Percentiles rank a stretch among this genome's conserved stretches.
These are phyloP conservation scores for Pogonomyrmex californicus DNA, from an alignment of 1,140 invertebrate genomes.

Conservation along the genomic window DNA sequence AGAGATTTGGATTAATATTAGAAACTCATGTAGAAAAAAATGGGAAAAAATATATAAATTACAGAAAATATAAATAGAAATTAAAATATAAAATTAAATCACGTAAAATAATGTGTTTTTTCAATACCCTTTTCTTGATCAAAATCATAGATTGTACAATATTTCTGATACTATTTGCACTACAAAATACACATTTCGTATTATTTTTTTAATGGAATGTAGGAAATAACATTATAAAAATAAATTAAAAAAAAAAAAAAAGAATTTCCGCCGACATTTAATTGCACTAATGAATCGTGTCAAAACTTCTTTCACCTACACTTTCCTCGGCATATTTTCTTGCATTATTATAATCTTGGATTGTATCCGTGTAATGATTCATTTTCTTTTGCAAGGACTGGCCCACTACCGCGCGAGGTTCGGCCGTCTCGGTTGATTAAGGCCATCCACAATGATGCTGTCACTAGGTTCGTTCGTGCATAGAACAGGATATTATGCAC, in stretches of 20 bases:
- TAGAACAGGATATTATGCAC: constrained; percentile 84
- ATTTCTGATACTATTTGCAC: not conserved
- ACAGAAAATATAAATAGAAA: too few relatives aligned
- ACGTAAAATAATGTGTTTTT: not conserved
- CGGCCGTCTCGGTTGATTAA: constrained; percentile 69
- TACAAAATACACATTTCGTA: not conserved
- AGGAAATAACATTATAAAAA: not conserved
- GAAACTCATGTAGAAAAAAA: not conserved
- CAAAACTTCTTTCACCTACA: not conserved
- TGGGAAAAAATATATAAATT: not conserved
- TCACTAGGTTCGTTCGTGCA: constrained; percentile 84
- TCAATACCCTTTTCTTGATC: not conserved
- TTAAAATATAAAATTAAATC: not conserved
- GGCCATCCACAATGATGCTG: constrained; percentile 77
- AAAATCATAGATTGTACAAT: not conserved
- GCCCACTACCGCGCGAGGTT: constrained; percentile 23
- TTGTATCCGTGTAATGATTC: constrained; percentile 48
- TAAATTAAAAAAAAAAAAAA: not conserved
- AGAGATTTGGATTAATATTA: constrained; percentile 76
- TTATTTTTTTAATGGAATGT: not conserved
- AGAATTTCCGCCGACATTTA: not conserved
- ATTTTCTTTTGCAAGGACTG: constrained; percentile 61
- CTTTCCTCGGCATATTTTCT: not conserved
- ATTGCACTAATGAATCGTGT: constrained; percentile 21
- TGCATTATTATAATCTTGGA: constrained; percentile 33